Base-by-base conservation (phyloP, 2,113 vertebrate species). In the Erpornis zantholeuca region DNA sequence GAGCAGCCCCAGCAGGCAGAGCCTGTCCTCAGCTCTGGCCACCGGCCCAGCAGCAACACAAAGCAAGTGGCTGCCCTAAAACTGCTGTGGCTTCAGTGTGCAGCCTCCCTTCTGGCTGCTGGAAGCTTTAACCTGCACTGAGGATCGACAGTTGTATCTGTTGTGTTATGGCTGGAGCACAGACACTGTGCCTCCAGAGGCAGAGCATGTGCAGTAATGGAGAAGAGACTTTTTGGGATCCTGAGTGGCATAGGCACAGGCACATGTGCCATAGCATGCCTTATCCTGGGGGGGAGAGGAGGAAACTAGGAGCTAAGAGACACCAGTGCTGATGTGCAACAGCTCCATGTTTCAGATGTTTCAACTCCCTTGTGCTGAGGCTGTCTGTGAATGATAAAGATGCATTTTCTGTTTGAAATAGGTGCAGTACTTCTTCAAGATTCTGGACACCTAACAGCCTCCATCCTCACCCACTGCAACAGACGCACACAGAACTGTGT, bases 341-440 rank as follows among this genome's bases (percentile, higher is more conserved):
- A 17, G 13, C 5, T 25, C 40, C 11, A 0, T 12, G 23, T 54
- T 59, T 33, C 60, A 35, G 15, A 1, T 6, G 6, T 31, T 40
- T 29, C 49, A 61, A 1, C 17, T 21, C 3, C 7, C 9, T 7
- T 17, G 9, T 7, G 11, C 70, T 12, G 10, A 52, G 40, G 3
- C 1, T 0, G 8, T 18, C 38, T 10, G 24, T 24, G 9, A 53
- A 13, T 16, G 12, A 44, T 7, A 12, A 27, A 50, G 29, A 7
- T 27, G 12, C 31, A 1, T 95, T 93, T 91, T 57, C 88, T 94
- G 88, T 96, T 94, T 80, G 47, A 20, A 83, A 61, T 75, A 99
- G 99, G 99, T 99, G 69, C 98, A 99, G 91, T 99, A 99, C 93
- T 99, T 99, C 97, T 99, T 99, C 98, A 99, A 98, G 98, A 99